Base-by-base conservation (phyloP, 2,888 invertebrate genomes). In the Drosophila vallismaia region DNA sequence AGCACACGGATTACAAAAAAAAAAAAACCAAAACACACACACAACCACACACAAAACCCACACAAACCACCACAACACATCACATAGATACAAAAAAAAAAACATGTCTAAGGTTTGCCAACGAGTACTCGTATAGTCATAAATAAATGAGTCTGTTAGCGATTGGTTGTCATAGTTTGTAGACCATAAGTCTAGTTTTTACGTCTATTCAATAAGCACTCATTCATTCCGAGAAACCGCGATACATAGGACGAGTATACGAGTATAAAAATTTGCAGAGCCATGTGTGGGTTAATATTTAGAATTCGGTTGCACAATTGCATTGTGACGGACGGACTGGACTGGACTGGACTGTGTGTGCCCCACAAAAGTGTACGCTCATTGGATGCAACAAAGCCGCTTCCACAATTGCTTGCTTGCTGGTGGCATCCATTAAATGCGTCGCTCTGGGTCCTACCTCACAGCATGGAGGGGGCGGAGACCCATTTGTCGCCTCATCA, bases 41-140 rank as follows among this genome's bases (percentile, higher is more conserved):
- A 40, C 59, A 56, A n/a, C 45, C 31, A 54, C 48, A 58, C 48
- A 53, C 49, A 57, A 44, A 55, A 12, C 52, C 49, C 59, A 66
- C 56, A 36, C 12, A 51, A 64, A 19, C 33, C 48, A 66, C 40
- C 46, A 42, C 50, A 54, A 54, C 48, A 45, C 33, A 44, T 29
- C 59, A 46, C 4, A 53, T 19, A 57, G 48, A 55, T 38, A 57
- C 69, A 70, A 77, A 63, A 71, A 33, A 58, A 53, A 56, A 75
- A 85, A 79, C 62, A 82, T 82, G 86, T 76, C 86, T 70, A 76
- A 86, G 86, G 86, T 86, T 85, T 78, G 88, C 76, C 19, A 42
- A 42, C 40, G 40, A 42, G 40, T 5, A 19, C 19, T 19, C 19
- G 28, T 7, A 74, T 45, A 44, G 12, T 45, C 38, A 42, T 48